A percentile compares a stretch with the other conserved stretches of the same genome.
Conservation (phyloP, 2,888 invertebrate species). For the Nasonovia ribisnigri region DNA sequence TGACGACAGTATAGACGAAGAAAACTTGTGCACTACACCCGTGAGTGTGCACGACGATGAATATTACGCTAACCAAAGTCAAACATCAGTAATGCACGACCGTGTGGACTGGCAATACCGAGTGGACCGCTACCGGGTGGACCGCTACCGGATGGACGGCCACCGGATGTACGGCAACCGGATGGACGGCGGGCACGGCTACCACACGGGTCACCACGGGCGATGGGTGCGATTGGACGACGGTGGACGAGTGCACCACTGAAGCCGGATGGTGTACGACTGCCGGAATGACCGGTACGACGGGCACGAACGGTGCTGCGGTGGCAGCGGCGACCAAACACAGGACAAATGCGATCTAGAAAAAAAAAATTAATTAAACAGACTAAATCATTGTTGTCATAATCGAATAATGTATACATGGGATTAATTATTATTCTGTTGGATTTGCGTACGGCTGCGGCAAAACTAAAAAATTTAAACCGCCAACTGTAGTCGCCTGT, state of each 20-base stretch:
- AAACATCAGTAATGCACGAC: conserved; percentile 70
- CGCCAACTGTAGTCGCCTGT: background rate
- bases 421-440: background rate
- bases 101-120: conserved; percentile 70
- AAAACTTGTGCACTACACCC: background rate
- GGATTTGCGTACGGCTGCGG: background rate
- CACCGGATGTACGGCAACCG: conserved; percentile 68
- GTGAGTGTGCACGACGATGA: background rate
- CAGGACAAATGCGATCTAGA: conserved; percentile 72
- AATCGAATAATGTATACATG: too few relatives aligned
- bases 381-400: background rate
- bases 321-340: conserved; percentile 72
- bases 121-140: conserved; percentile 70
- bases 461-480: background rate
- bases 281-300: conserved; percentile 69
- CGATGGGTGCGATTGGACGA: conserved; percentile 67
- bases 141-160: conserved; percentile 70
- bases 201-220: conserved; percentile 65
- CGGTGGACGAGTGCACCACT: conserved; percentile 67
- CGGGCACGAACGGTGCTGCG: conserved; percentile 70
- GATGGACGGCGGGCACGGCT: conserved; percentile 62
- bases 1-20: background rate
- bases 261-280: conserved; percentile 71
- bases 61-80: conserved; percentile 68
- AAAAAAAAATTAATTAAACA: background rate